Base-by-base conservation (phyloP, 1,140 invertebrate genomes). In the Cyclargus thomasi region DNA sequence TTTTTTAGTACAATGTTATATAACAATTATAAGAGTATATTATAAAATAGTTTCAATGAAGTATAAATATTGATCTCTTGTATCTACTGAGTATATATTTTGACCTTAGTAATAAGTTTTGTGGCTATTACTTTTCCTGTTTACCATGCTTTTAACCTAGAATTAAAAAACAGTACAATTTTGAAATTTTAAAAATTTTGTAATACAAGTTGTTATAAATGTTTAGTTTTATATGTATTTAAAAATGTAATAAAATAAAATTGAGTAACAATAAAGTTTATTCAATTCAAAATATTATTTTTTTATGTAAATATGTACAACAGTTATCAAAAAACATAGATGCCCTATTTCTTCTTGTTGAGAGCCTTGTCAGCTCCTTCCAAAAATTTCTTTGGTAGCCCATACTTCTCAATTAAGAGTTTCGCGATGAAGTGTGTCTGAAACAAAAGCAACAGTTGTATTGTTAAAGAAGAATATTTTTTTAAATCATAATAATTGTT, bases 351-450 rank as follows among this genome's bases (percentile, higher is more conserved):
- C 74, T 91, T 90, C 78, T 91, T 91, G 65, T 86, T 90, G 29
- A 91, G 77, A 20, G 84, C 83, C 65, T 91, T 91, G 73, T 91
- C 90, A 6, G 90, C 90, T 36, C 90, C 88, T 57, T 91, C 90
- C n/a, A 91, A 73, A 72, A 80, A 91, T 69, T 90, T 91, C 75
- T 91, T 91, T 21, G 90, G 90, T 18, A 91, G 70, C 18, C 83
- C 83, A 80, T 91, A 91, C 65, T 86, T 86, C 69, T 91, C 90
- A 35, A 90, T 85, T n/a, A 91, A 80, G 55, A 90, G 76, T 70
- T 90, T 91, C 1, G 90, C 87, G 21, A 91, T 70, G 69, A 89
- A 90, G 69, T 90, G 79, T 63, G 86, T 90, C 90, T 91, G 88
- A 53, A 79, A 80, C 67, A 67, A 59, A 11, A 20, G n/a, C n/a